A percentile compares a stretch with the other conserved stretches of the same genome.
Evolutionary conservation across 2,113 vertebrate species (phyloP).

Genomic region (Acanthisitta chloris): DNA sequence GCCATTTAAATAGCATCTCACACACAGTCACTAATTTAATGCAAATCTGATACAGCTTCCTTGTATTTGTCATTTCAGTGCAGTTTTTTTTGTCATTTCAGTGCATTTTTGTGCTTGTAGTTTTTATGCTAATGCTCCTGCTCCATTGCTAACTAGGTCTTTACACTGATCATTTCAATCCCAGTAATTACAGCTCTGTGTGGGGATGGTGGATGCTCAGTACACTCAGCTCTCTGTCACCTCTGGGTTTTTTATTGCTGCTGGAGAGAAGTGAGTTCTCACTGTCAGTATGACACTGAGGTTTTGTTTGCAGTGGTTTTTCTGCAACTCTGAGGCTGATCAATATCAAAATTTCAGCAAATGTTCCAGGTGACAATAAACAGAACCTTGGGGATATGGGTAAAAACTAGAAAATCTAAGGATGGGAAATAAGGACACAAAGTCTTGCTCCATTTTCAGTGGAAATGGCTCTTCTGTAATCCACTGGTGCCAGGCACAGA

Average conservation of each 20-base stretch:
- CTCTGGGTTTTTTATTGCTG: not conserved
- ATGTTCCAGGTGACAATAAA: not conserved
- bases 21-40: constrained; percentile 61
- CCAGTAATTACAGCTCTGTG: constrained; percentile 29
- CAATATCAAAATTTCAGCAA: not conserved
- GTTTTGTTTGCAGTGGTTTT: not conserved
- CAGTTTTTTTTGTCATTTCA: constrained; percentile 49
- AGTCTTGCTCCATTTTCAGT: not conserved
- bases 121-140: constrained; percentile 48
- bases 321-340: not conserved
- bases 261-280: not conserved
- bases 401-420: not conserved
- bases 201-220: not conserved
- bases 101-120: constrained; percentile 22
- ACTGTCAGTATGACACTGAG: not conserved
- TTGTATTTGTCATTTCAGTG: constrained; percentile 48
- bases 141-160: constrained; percentile 41
- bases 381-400: not conserved
- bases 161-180: constrained; percentile 14
- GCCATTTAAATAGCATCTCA: constrained; percentile 53
- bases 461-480: not conserved
- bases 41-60: constrained; percentile 52
- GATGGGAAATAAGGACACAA: not conserved
- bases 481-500: not conserved
- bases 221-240: not conserved